A percentile compares a stretch with the other conserved stretches of the same genome.
Evolutionary conservation across 2,797 vertebrate genomes (phyloP).

Genomic region (Mus spretus): DNA sequence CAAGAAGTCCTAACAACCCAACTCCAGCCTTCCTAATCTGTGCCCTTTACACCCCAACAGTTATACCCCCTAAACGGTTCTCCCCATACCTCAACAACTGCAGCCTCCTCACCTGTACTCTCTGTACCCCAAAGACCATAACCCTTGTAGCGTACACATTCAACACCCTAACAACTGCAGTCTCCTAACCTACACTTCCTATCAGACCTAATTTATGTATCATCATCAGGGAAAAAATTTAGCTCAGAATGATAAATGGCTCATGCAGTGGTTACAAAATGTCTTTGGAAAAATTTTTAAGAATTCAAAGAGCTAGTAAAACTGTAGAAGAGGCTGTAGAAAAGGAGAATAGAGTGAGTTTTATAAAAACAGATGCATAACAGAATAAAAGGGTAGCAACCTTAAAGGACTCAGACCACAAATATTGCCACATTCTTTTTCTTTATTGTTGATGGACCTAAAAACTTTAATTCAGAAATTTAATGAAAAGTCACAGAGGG

Average conservation of each 20-base stretch:
- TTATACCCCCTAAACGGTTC: neutral
- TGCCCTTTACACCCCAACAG: neutral
- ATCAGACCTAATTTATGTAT: neutral
- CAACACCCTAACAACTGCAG: neutral
- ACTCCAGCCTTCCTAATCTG: neutral
- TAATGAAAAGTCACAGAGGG: conserved; percentile 24
- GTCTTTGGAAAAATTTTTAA: neutral
- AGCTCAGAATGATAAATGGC: conserved; percentile 13
- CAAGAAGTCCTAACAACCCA: neutral
- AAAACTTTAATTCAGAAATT: neutral
- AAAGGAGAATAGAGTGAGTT: neutral
- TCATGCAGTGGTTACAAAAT: neutral
- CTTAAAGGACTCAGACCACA: neutral
- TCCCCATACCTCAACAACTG: neutral
- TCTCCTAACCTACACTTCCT: neutral
- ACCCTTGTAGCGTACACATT: neutral
- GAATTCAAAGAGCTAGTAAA: neutral
- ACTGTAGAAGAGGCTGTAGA: neutral
- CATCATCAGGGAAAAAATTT: neutral
- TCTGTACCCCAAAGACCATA: neutral
- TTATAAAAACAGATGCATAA: neutral
- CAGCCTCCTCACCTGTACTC: neutral
- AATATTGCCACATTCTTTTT: neutral
- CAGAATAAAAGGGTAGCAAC: conserved; percentile 20
- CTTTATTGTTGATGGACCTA: neutral